These are phyloP conservation scores for Siniperca knerii DNA, from an alignment of 2,113 vertebrate genomes.

Conservation along the genomic window DNA sequence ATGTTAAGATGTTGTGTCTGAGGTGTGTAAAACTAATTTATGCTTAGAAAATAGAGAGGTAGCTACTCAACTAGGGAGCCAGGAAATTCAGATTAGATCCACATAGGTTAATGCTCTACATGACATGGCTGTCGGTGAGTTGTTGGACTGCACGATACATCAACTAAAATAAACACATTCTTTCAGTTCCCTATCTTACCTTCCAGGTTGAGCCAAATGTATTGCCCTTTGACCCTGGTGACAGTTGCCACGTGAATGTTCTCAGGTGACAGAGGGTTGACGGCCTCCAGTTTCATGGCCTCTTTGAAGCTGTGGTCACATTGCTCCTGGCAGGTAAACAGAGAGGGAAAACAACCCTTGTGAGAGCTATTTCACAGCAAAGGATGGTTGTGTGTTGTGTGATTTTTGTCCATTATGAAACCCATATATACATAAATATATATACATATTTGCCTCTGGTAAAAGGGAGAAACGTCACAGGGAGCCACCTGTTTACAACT, in stretches of 20 bases:
- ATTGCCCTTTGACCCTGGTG: conserved; percentile 91
- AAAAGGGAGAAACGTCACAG: conserved; percentile 19
- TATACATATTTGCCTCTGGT: background rate
- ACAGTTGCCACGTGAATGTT: conserved; percentile 95
- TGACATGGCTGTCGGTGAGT: no score
- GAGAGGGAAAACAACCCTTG: conserved; percentile 28
- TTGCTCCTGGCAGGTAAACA: conserved; percentile 83
- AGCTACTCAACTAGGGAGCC: background rate
- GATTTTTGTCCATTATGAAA: conserved; percentile 28
- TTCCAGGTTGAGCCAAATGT: conserved; percentile 95
- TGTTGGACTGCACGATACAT: background rate
- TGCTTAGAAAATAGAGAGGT: background rate
- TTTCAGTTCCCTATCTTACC: conserved; percentile 81
- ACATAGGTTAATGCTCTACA: background rate
- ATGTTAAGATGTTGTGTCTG: background rate
- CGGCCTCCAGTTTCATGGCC: conserved; percentile 97
- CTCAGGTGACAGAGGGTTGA: conserved; percentile 92
- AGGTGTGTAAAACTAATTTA: background rate
- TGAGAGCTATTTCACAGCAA: conserved; percentile 5
- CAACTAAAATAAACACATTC: conserved; percentile 3
- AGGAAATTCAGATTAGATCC: background rate
- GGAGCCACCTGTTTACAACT: conserved; percentile 8
- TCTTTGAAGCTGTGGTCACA: conserved; percentile 94
- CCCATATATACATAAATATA: background rate
- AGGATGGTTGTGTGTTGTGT: background rate